These are phyloP conservation scores for Sorex fumeus DNA, from an alignment of 2,113 vertebrate species.

Conservation along the genomic window DNA sequence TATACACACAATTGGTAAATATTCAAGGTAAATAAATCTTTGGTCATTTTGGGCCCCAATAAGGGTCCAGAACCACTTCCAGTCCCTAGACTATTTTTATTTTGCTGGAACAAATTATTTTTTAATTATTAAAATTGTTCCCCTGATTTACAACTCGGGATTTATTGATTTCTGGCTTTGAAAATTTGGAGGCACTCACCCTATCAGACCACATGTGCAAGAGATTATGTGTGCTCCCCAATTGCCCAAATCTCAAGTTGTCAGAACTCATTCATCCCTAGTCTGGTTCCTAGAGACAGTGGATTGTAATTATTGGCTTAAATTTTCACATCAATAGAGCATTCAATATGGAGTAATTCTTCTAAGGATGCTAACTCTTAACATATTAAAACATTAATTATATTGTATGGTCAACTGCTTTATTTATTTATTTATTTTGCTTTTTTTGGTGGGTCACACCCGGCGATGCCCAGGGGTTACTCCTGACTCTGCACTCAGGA, in stretches of 20 bases:
- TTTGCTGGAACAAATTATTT: background rate
- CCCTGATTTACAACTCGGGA: conserved; percentile 5
- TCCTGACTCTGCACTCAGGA: no score
- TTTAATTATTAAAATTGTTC: conserved; percentile 39
- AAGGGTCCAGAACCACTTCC: background rate
- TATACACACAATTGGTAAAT: no score
- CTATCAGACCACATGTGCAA: background rate
- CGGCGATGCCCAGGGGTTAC: no score
- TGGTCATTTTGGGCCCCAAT: background rate
- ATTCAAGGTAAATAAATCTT: conserved; percentile 42
- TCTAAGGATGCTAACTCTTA: background rate
- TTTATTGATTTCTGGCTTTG: conserved; percentile 14
- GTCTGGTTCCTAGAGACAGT: background rate
- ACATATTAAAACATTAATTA: no score
- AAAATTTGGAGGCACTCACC: conserved; percentile 24
- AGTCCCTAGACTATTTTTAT: conserved; percentile 10
- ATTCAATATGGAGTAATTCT: background rate
- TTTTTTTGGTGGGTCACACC: no score
- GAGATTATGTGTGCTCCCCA: background rate
- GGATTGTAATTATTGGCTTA: background rate
- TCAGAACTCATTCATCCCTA: background rate
- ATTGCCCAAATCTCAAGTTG: background rate
- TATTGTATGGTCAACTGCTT: conserved; percentile 10
- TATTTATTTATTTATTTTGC: no score
- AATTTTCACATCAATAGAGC: background rate